phyloP scores from a whole-genome alignment of 2,888 invertebrate species.

The Stenodera caucasica region DNA sequence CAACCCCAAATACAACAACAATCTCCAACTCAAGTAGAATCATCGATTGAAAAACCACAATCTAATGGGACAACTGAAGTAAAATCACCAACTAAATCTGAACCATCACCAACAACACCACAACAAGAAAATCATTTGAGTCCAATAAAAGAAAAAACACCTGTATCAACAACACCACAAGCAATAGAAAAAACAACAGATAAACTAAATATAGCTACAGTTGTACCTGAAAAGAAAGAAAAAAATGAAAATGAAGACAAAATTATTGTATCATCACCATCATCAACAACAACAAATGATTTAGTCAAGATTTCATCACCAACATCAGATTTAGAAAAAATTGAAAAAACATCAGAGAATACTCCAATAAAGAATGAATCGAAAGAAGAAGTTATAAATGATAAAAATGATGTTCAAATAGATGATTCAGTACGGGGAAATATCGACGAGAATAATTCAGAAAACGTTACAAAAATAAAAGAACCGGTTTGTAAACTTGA shows the following conservation, averaged over 20 bases:
- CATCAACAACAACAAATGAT: neutral
- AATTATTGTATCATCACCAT: slow-evolving; percentile 8
- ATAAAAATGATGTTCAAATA: neutral
- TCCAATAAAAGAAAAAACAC: slow-evolving; percentile 27
- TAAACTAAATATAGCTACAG: neutral
- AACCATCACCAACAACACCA: slow-evolving; percentile 8
- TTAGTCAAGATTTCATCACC: too few relatives aligned
- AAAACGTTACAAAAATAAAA: neutral
- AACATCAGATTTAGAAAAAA: neutral
- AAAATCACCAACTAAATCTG: slow-evolving; percentile 33
- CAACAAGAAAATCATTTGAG: slow-evolving; percentile 42
- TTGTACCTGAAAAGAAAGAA: slow-evolving; percentile 2
- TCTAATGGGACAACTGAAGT: slow-evolving; percentile 49
- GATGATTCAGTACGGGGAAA: neutral
- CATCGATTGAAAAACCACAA: slow-evolving; percentile 44
- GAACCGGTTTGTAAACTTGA: slow-evolving; percentile 9
- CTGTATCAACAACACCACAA: slow-evolving; percentile 37
- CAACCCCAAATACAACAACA: slow-evolving; percentile 47
- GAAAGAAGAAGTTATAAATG: neutral
- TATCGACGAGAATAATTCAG: neutral
- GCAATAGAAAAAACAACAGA: neutral
- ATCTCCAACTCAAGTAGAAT: slow-evolving; percentile 22
- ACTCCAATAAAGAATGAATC: neutral
- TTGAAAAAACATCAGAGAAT: neutral
- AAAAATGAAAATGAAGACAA: slow-evolving; percentile 10